These are phyloP conservation scores for Fratercula arctica DNA, from an alignment of 2,797 vertebrate species.

Conservation along the genomic window DNA sequence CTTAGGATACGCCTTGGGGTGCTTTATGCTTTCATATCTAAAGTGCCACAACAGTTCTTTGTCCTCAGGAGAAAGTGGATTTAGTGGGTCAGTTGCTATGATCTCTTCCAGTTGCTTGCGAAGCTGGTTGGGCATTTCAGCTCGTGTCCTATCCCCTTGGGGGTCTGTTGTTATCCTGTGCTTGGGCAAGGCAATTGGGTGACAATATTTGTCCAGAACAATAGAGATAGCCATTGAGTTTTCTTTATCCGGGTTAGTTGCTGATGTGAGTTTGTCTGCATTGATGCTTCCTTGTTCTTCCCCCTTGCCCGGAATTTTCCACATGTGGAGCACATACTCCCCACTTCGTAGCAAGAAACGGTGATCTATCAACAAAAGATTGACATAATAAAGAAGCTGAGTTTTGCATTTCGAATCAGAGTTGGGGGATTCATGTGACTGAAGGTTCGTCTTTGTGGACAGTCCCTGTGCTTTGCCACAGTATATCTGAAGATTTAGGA, in stretches of 20 bases:
- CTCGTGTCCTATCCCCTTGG: constrained; percentile 84
- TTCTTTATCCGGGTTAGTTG: constrained; percentile 95
- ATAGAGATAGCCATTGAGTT: constrained; percentile 94
- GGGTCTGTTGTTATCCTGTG: constrained; percentile 78
- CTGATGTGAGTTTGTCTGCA: constrained; percentile 96
- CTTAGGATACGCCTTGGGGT: constrained; percentile 96
- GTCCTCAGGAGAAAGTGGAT: constrained; percentile 94
- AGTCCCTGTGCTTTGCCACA: constrained; percentile 86
- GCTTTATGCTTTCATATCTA: constrained; percentile 90
- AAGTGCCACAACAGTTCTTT: constrained; percentile 99
- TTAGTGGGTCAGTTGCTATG: constrained; percentile 90
- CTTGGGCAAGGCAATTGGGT: constrained; percentile 95
- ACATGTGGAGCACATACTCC: constrained; percentile 97
- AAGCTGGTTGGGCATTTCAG: constrained; percentile 97
- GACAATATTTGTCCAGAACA: constrained; percentile 93
- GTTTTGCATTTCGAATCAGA: constrained; percentile 87
- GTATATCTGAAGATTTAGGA: constrained; percentile 92
- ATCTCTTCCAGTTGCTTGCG: constrained; percentile 95
- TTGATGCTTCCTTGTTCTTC: constrained; percentile 96
- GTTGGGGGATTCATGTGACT: constrained; percentile 74
- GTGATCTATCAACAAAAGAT: constrained; percentile 94
- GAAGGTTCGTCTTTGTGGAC: constrained; percentile 77
- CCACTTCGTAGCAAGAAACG: constrained; percentile 93
- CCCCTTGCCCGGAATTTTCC: constrained; percentile 94
- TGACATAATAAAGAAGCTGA: constrained; percentile 95